These are phyloP conservation scores for Otocyon megalotis DNA, from an alignment of 2,113 vertebrate genomes.

Conservation along the genomic window DNA sequence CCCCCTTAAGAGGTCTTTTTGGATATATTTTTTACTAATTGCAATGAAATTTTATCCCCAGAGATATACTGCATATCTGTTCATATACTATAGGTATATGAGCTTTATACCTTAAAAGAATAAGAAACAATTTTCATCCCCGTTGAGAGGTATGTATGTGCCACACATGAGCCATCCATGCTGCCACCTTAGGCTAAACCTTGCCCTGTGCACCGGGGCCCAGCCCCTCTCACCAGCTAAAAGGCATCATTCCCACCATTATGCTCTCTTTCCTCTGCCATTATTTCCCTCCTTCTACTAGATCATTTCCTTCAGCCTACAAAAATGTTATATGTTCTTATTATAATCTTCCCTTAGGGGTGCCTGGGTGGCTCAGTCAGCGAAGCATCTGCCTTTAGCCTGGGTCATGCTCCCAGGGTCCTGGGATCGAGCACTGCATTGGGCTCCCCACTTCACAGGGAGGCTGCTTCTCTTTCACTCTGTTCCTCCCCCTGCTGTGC, in stretches of 20 bases:
- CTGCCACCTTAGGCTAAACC: too few relatives aligned
- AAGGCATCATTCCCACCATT: not conserved
- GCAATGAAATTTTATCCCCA: not conserved
- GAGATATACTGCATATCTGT: not conserved
- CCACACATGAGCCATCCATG: not conserved
- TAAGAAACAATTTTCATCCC: not conserved
- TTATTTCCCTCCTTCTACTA: not conserved
- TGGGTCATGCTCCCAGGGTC: too few relatives aligned
- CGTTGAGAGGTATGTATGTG: not conserved
- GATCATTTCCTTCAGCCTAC: not conserved
- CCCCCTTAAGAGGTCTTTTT: not conserved
- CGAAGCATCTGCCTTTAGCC: too few relatives aligned
- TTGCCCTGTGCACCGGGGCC: not conserved
- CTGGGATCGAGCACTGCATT: too few relatives aligned
- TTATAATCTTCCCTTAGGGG: not conserved
- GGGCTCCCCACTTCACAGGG: too few relatives aligned
- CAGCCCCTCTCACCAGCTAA: not conserved
- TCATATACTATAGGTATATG: not conserved
- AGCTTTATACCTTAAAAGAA: not conserved
- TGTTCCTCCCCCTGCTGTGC: too few relatives aligned
- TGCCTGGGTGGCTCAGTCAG: too few relatives aligned
- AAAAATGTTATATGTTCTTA: not conserved
- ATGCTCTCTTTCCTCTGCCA: not conserved
- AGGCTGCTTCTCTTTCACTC: too few relatives aligned
- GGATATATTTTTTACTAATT: not conserved